Evolutionary conservation across 2,797 vertebrate genomes (phyloP).

Genomic region (Cheirogaleus major): DNA sequence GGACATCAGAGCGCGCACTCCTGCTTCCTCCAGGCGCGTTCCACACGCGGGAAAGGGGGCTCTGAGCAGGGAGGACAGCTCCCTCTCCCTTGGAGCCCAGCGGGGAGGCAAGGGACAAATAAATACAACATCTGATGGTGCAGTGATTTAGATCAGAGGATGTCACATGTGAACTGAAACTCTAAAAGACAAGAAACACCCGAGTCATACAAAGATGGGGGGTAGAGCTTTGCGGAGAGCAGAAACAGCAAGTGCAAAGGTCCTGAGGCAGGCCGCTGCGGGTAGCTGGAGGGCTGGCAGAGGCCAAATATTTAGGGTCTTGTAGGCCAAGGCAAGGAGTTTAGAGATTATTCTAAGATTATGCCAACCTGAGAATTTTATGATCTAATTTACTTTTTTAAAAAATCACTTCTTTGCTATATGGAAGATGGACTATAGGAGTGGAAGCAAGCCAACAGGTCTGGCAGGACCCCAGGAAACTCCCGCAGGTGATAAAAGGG

Average conservation of each 20-base stretch:
- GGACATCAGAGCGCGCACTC: neutral
- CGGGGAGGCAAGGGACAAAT: neutral
- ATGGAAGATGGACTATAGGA: neutral
- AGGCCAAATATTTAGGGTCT: neutral
- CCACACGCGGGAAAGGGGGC: neutral
- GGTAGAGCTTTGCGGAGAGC: neutral
- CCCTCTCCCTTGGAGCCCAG: neutral
- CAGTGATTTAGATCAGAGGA: neutral
- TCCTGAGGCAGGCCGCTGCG: neutral
- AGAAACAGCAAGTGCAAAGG: neutral
- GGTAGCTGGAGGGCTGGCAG: neutral
- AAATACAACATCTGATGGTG: neutral
- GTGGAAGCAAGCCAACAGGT: neutral
- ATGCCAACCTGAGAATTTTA: neutral
- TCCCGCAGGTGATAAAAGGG: rapidly evolving
- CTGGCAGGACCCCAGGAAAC: neutral
- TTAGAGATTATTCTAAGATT: neutral
- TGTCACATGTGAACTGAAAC: neutral
- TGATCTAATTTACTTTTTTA: neutral
- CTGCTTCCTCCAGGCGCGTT: neutral
- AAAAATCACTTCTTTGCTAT: neutral
- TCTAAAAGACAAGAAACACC: neutral
- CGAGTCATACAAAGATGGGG: neutral
- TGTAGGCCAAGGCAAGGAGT: neutral
- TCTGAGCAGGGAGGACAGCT: neutral